Percentiles rank a stretch among this genome's conserved stretches.
These are phyloP conservation scores for Dinomys branickii DNA, from an alignment of 2,113 vertebrate genomes.

Conservation along the genomic window DNA sequence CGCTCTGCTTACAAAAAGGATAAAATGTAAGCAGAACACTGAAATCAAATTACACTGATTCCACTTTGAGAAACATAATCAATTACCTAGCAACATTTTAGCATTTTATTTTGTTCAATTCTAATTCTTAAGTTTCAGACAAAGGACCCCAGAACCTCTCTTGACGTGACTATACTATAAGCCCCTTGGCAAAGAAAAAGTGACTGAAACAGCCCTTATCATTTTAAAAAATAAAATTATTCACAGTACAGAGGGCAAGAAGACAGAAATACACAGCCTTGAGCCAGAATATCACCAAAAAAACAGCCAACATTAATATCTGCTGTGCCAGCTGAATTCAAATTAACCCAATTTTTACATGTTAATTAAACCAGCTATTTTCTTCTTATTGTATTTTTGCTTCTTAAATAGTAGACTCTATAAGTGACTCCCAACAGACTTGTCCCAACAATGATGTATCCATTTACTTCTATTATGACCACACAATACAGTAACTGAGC, in stretches of 20 bases:
- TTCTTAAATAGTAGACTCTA: slow-evolving; percentile 92
- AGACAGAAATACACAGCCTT: slow-evolving; percentile 78
- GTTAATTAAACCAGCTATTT: slow-evolving; percentile 94
- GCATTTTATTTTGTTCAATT: slow-evolving; percentile 57
- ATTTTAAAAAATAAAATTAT: slow-evolving; percentile 80
- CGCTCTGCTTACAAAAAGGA: not conserved
- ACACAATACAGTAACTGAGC: slow-evolving; percentile 97
- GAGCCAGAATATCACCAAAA: slow-evolving; percentile 81
- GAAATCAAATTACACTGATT: slow-evolving; percentile 44
- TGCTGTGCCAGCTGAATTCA: slow-evolving; percentile 90
- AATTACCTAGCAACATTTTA: slow-evolving; percentile 33
- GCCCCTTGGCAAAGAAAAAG: slow-evolving; percentile 60
- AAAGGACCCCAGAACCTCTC: slow-evolving; percentile 42
- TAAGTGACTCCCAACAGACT: slow-evolving; percentile 97
- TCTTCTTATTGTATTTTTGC: slow-evolving; percentile 94
- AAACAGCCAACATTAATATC: slow-evolving; percentile 86
- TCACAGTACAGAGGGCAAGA: slow-evolving; percentile 70
- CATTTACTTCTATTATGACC: slow-evolving; percentile 98
- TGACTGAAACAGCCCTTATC: slow-evolving; percentile 77
- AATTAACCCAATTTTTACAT: slow-evolving; percentile 92
- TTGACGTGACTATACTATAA: slow-evolving; percentile 25
- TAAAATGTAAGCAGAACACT: not conserved
- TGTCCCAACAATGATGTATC: slow-evolving; percentile 94
- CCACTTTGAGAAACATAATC: slow-evolving; percentile 26
- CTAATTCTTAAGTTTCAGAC: not conserved